A percentile compares a stretch with the other conserved stretches of the same genome.
Evolutionary conservation across 2,888 invertebrate species (phyloP).

Genomic region (Eutolmus rufibarbis): DNA sequence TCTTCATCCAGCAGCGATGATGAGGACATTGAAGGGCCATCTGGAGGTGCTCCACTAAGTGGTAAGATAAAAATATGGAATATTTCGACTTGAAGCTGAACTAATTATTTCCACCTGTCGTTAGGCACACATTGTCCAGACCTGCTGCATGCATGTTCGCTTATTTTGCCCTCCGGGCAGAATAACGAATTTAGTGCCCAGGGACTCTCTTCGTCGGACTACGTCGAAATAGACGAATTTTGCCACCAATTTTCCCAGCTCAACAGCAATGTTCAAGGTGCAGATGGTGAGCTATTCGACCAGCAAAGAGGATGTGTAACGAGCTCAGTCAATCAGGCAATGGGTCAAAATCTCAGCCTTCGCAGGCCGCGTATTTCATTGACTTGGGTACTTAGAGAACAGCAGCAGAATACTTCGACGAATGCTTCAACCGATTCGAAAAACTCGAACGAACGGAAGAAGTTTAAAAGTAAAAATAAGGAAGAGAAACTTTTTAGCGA

Average conservation of each 20-base stretch:
- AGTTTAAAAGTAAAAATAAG: constrained; percentile 50
- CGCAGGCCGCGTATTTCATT: constrained; percentile 73
- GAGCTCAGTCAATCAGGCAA: constrained; percentile 53
- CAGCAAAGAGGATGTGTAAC: constrained; percentile 53
- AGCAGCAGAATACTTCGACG: constrained; percentile 61
- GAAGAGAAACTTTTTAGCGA: constrained; percentile 55
- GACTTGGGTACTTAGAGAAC: constrained; percentile 77
- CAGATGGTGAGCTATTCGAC: not conserved
- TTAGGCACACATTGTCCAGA: constrained; percentile 61
- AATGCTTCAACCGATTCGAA: constrained; percentile 55
- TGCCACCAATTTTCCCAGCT: constrained; percentile 36
- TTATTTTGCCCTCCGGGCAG: constrained; percentile 56
- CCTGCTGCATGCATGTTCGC: constrained; percentile 58
- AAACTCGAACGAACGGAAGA: constrained; percentile 63
- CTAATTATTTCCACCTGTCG: constrained; percentile 36
- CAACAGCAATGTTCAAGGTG: not conserved
- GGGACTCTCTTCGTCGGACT: constrained; percentile 53
- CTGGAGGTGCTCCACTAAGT: not conserved
- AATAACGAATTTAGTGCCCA: constrained; percentile 53
- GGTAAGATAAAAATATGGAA: not conserved
- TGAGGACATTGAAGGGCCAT: constrained; percentile 1
- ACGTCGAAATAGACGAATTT: constrained; percentile 59
- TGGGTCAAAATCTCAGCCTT: constrained; percentile 68
- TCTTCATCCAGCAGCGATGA: constrained; percentile 27
- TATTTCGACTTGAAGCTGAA: not conserved